These are phyloP conservation scores for Meliscaeva auricollis DNA, from an alignment of 2,888 invertebrate species.

Conservation along the genomic window DNA sequence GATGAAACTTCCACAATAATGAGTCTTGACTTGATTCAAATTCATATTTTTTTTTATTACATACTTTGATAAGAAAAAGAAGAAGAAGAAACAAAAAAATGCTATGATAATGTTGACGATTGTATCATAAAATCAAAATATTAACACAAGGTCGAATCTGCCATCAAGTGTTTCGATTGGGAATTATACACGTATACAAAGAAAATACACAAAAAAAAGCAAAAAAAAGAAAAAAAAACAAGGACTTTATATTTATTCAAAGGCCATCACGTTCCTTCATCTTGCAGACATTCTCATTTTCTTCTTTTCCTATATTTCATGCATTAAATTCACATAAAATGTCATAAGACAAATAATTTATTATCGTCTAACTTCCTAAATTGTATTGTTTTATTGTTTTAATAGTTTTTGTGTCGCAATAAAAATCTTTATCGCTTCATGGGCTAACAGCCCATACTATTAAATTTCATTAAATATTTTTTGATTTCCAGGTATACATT, in stretches of 20 bases:
- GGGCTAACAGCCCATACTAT: no score
- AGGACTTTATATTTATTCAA: background rate
- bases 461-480: no score
- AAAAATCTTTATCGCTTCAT: background rate
- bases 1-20: slow-evolving; percentile 17
- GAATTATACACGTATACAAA: background rate
- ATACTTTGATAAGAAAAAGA: slow-evolving; percentile 3
- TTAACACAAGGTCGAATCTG: slow-evolving; percentile 8
- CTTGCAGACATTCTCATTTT: background rate
- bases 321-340: slow-evolving; percentile 12
- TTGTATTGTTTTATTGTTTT: slow-evolving; percentile 18
- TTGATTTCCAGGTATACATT: no score
- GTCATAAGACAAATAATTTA: slow-evolving; percentile 14
- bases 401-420: background rate
- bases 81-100: background rate
- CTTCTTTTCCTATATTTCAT: background rate
- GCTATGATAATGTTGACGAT: background rate
- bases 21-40: slow-evolving; percentile 12
- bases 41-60: background rate
- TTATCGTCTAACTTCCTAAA: slow-evolving; percentile 5
- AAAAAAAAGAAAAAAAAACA: no score
- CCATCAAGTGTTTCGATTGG: background rate
- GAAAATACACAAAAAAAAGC: background rate
- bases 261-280: background rate
- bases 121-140: slow-evolving; percentile 16